These are phyloP conservation scores for Drosophila anomalata DNA, from an alignment of 2,888 invertebrate species.

Conservation along the genomic window DNA sequence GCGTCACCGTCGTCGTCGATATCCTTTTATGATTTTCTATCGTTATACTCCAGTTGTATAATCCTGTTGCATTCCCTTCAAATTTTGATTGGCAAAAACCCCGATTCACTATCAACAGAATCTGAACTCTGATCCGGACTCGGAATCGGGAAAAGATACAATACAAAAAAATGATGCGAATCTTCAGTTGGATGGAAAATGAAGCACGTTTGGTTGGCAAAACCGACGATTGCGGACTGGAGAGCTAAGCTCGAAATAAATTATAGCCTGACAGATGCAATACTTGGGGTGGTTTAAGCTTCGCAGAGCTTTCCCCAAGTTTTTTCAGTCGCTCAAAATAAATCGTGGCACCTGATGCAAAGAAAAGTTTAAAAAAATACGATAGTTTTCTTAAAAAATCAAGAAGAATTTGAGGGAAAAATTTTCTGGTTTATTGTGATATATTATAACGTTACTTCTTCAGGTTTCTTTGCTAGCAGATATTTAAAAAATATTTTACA, in stretches of 20 bases:
- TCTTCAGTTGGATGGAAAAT: slow-evolving; percentile 46
- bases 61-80: slow-evolving; percentile 32
- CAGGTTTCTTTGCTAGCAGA: too few species aligned
- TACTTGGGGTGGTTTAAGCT: slow-evolving; percentile 17
- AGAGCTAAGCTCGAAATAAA: slow-evolving; percentile 16
- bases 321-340: slow-evolving; percentile 1
- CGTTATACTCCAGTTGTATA: neutral
- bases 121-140: slow-evolving; percentile 29
- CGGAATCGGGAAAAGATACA: slow-evolving; percentile 41
- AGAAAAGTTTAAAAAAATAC: neutral
- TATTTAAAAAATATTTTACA: too few species aligned
- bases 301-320: slow-evolving; percentile 7
- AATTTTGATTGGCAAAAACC: slow-evolving; percentile 16
- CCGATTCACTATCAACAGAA: slow-evolving; percentile 26
- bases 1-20: neutral
- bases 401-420: neutral
- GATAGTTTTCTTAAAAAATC: neutral
- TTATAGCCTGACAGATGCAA: slow-evolving; percentile 1
- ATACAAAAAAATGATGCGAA: slow-evolving; percentile 24
- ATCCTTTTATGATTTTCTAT: neutral
- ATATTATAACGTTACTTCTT: neutral
- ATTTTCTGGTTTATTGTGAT: neutral
- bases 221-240: slow-evolving; percentile 79
- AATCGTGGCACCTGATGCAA: neutral
- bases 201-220: slow-evolving; percentile 81